Base-by-base conservation (phyloP, 2,888 invertebrate genomes). In the Heteropelma amictum region DNA sequence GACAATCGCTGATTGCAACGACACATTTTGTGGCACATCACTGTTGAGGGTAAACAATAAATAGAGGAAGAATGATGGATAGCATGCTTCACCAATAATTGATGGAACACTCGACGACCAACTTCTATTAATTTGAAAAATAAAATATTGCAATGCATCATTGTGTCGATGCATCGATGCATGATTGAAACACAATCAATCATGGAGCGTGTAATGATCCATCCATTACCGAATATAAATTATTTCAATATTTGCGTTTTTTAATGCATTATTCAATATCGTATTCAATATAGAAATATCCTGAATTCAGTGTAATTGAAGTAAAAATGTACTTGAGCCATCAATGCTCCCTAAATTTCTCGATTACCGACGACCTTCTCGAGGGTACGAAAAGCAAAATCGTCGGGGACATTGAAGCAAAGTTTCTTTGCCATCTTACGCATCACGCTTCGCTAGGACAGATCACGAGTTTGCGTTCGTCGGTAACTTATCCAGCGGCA, bases 401-500 rank as follows among this genome's bases (percentile, higher is more conserved):
- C 21, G 38, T 12, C 17, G 5, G 40, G 38, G 53, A 30, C 70
- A 53, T 35, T 17, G 6, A 7, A 54, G 51, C 26, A 8, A 33
- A 65, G 47, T 56, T 74, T 21, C 38, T 33, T 49, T 61, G 51
- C 54, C 63, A 10, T 12, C 33, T 23, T 14, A 33, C 54, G 54
- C 45, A n/a, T n/a, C n/a, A n/a, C 42, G 7, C 54, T 19, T 33
- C 14, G 67, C 42, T 35, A 47, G 40, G 49, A 40, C n/a, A 30
- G 40, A 33, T 28, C 23, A 14, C 17, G 42, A 56, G 14, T 56
- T 61, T 45, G 14, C 65, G 14, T 26, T 54, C n/a, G 75, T 54
- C 75, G 75, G 71, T 75, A 75, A 75, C 71, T 75, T 75, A 75
- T 67, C 67, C 23, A 28, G 47, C 10, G 21, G 35, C 17, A n/a